Percentiles rank a stretch among this genome's conserved stretches.
Conservation (phyloP, 2,888 invertebrate genomes). For the Rhaphigaster nebulosa region DNA sequence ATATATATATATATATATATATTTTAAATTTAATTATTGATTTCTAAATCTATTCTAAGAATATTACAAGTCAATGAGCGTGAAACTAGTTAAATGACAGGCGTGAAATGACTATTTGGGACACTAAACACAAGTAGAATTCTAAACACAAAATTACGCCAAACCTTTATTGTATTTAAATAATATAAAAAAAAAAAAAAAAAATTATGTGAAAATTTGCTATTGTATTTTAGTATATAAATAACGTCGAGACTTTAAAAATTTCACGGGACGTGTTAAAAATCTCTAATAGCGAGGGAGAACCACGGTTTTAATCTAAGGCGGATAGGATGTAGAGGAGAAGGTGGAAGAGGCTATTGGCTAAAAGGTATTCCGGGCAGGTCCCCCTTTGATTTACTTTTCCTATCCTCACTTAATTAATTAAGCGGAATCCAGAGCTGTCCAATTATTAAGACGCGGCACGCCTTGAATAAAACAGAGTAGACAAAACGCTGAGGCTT, state of each 20-base stretch:
- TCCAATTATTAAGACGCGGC: slow-evolving; percentile 54
- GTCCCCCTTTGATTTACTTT: slow-evolving; percentile 51
- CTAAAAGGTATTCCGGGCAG: background rate
- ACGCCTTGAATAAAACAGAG: slow-evolving; percentile 9
- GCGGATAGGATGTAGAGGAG: background rate
- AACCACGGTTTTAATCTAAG: slow-evolving; percentile 14
- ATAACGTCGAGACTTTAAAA: background rate
- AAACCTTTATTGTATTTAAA: no score
- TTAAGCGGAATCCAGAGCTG: slow-evolving; percentile 45
- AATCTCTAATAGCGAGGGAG: background rate
- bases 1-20: no score
- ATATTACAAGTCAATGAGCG: no score
- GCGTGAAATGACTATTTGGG: no score
- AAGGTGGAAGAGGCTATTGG: background rate
- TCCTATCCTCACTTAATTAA: slow-evolving; percentile 46
- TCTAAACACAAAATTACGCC: no score
- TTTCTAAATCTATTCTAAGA: no score
- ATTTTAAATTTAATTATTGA: no score
- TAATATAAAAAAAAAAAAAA: no score
- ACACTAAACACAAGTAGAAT: no score
- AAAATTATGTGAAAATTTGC: no score
- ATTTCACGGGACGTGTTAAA: background rate
- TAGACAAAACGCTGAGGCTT: background rate
- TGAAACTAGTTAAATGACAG: no score
- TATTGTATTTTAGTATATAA: no score